Conservation (phyloP, 2,888 invertebrate species). For the Cheilosia variabilis region DNA sequence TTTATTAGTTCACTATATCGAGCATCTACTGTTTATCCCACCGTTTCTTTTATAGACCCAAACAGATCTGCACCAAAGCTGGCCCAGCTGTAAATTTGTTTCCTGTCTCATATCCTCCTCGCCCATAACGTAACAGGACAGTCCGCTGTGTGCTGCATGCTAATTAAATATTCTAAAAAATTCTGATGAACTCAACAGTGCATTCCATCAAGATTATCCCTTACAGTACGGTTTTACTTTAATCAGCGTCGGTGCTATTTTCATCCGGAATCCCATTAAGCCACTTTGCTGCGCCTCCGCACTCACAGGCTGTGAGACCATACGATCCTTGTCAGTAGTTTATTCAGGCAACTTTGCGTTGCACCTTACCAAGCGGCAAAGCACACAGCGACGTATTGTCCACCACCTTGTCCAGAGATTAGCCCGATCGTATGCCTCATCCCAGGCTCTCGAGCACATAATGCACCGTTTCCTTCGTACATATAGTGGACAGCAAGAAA, state of each 20-base stretch:
- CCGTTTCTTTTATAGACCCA: too few relatives aligned
- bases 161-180: slow-evolving; percentile 15
- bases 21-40: too few relatives aligned
- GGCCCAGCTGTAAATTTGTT: too few relatives aligned
- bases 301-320: slow-evolving; percentile 27
- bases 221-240: slow-evolving; percentile 54
- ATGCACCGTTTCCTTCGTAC: slow-evolving; percentile 45
- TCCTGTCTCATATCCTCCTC: too few relatives aligned
- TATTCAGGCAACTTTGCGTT: slow-evolving; percentile 33
- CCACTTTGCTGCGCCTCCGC: slow-evolving; percentile 12
- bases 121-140: too few relatives aligned
- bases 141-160: not conserved
- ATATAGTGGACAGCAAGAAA: slow-evolving; percentile 52
- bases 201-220: slow-evolving; percentile 46
- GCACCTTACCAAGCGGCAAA: slow-evolving; percentile 51
- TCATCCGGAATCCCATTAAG: slow-evolving; percentile 61
- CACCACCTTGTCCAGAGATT: slow-evolving; percentile 60
- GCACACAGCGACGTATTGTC: slow-evolving; percentile 34
- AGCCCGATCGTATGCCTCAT: slow-evolving; percentile 31
- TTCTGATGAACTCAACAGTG: slow-evolving; percentile 29
- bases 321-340: slow-evolving; percentile 56
- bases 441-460: slow-evolving; percentile 40
- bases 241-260: slow-evolving; percentile 31
- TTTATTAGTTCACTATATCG: too few relatives aligned
- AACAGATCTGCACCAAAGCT: too few relatives aligned